A percentile compares a stretch with the other conserved stretches of the same genome.
phyloP scores from a whole-genome alignment of 2,113 vertebrate genomes.

The Hemicordylus capensis region DNA sequence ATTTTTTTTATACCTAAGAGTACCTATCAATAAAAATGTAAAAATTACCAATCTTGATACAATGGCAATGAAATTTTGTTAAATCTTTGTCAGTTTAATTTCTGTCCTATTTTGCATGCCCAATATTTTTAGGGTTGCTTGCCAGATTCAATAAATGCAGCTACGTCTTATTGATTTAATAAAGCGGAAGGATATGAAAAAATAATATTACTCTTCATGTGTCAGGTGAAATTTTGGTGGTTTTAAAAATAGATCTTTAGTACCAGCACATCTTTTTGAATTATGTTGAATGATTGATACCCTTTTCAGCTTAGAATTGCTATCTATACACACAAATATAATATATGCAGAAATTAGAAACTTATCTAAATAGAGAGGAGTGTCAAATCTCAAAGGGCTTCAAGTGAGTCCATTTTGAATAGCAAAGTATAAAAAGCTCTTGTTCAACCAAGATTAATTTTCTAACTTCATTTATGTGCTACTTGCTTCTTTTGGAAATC shows the following conservation, averaged over 20 bases:
- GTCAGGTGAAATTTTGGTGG: background rate
- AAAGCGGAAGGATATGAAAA: conserved; percentile 3
- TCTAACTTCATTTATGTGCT: background rate
- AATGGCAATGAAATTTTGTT: background rate
- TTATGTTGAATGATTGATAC: background rate
- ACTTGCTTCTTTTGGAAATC: background rate
- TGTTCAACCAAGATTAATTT: background rate
- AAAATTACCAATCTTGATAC: background rate
- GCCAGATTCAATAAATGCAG: conserved; percentile 5
- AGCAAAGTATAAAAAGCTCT: background rate
- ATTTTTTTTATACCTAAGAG: background rate
- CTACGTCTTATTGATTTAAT: conserved; percentile 16
- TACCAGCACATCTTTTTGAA: background rate
- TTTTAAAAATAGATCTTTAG: background rate
- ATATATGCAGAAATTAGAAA: background rate
- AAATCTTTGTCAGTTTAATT: background rate
- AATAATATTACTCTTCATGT: background rate
- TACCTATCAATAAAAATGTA: background rate
- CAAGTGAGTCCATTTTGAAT: background rate
- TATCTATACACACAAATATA: background rate
- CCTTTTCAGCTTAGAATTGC: background rate
- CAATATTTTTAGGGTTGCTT: background rate
- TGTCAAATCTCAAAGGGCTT: background rate
- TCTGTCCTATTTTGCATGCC: background rate
- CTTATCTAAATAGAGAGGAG: background rate